Percentiles rank a stretch among this genome's conserved stretches.
Evolutionary conservation across 2,888 invertebrate species (phyloP).

Genomic region (Drosophila maculinotata): DNA sequence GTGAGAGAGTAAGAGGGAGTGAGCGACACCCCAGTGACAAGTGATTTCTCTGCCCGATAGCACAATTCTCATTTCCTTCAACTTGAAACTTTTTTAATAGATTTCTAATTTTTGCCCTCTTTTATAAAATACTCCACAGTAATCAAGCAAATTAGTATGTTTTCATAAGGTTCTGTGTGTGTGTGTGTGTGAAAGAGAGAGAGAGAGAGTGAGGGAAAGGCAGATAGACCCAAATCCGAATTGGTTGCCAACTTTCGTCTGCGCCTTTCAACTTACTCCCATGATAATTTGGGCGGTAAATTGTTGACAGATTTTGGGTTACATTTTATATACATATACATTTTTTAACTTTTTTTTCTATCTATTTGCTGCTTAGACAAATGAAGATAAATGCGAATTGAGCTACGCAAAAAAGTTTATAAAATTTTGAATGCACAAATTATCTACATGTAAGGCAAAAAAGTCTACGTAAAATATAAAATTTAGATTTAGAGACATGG

Average conservation of each 20-base stretch:
- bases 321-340: constrained; percentile 18
- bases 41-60: constrained; percentile 43
- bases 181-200: background rate
- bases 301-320: constrained; percentile 76
- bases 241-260: constrained; percentile 24
- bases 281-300: constrained; percentile 74
- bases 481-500: no score
- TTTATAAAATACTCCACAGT: constrained; percentile 66
- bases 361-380: constrained; percentile 49
- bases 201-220: no score
- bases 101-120: constrained; percentile 63
- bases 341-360: constrained; percentile 8
- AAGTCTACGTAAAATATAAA: background rate
- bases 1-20: background rate
- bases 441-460: constrained; percentile 7
- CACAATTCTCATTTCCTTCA: constrained; percentile 55
- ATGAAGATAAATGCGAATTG: constrained; percentile 75
- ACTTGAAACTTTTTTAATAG: constrained; percentile 77
- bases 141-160: constrained; percentile 78
- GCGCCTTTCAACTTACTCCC: constrained; percentile 54
- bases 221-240: constrained; percentile 40
- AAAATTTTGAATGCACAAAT: constrained; percentile 20
- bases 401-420: constrained; percentile 26
- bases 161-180: constrained; percentile 38
- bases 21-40: constrained; percentile 32